Evolutionary conservation across 2,888 invertebrate genomes (phyloP).

Genomic region (Idaea straminata): DNA sequence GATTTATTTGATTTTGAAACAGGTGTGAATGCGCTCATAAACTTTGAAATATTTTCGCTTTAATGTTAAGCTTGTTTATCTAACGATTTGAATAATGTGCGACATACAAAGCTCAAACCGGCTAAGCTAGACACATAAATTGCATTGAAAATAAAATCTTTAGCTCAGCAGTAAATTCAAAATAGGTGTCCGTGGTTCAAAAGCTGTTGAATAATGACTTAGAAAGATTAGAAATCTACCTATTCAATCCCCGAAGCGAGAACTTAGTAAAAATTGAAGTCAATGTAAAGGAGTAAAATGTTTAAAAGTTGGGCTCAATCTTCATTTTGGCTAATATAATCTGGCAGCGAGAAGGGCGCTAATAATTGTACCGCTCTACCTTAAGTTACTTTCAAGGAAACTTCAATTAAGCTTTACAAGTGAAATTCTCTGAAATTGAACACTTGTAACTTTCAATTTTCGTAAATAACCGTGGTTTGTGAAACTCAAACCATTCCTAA

Average conservation of each 20-base stretch:
- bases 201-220: not conserved
- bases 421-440: not conserved
- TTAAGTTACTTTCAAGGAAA: not conserved
- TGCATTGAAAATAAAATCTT: not conserved
- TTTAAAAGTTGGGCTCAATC: constrained; percentile 2
- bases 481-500: too few relatives aligned
- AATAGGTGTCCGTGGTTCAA: not conserved
- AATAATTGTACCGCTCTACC: constrained; percentile 2
- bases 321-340: constrained; percentile 2
- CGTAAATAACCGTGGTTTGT: not conserved
- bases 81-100: not conserved
- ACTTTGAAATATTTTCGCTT: not conserved
- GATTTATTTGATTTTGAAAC: not conserved
- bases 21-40: not conserved
- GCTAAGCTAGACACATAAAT: not conserved
- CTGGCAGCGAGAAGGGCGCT: not conserved
- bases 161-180: not conserved
- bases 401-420: not conserved
- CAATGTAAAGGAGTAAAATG: constrained; percentile 1
- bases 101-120: not conserved
- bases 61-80: not conserved
- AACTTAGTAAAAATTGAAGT: constrained; percentile 1
- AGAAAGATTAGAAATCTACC: not conserved
- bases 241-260: not conserved
- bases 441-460: not conserved